Percentiles rank a stretch among this genome's conserved stretches.
Conservation (phyloP, 2,113 vertebrate species). For the Rhea americana region DNA sequence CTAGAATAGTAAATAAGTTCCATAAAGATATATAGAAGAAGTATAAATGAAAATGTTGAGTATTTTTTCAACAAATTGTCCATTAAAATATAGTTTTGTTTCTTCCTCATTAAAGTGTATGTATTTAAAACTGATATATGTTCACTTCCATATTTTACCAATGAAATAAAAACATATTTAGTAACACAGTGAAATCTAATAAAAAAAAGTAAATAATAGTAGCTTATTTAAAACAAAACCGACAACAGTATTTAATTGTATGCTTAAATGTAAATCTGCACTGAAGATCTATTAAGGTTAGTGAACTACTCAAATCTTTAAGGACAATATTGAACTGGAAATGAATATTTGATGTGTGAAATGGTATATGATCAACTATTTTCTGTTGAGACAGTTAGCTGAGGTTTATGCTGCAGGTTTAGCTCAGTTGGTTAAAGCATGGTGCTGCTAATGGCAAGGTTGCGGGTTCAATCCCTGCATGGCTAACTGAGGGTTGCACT, state of each 20-base stretch:
- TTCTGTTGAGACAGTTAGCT: not conserved
- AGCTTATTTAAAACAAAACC: not conserved
- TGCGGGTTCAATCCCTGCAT: too few relatives aligned
- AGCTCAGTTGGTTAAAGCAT: too few relatives aligned
- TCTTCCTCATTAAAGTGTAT: not conserved
- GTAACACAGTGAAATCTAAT: not conserved
- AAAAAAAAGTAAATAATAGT: not conserved
- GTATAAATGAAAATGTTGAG: not conserved
- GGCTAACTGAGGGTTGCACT: too few relatives aligned
- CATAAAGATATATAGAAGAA: not conserved
- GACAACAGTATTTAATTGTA: fast-evolving
- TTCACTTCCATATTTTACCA: not conserved
- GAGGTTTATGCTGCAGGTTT: not conserved
- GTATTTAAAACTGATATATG: not conserved
- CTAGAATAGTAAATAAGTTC: not conserved
- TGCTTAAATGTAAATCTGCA: not conserved
- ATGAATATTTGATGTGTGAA: not conserved
- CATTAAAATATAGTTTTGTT: not conserved
- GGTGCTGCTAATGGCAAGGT: too few relatives aligned
- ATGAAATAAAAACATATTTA: not conserved
- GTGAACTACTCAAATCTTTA: not conserved
- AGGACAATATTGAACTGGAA: not conserved
- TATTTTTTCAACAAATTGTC: not conserved
- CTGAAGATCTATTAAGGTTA: not conserved
- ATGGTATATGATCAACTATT: not conserved